Percentiles rank a stretch among this genome's conserved stretches.
Conservation (phyloP, 2,113 vertebrate genomes). For the Dipodomys spectabilis region DNA sequence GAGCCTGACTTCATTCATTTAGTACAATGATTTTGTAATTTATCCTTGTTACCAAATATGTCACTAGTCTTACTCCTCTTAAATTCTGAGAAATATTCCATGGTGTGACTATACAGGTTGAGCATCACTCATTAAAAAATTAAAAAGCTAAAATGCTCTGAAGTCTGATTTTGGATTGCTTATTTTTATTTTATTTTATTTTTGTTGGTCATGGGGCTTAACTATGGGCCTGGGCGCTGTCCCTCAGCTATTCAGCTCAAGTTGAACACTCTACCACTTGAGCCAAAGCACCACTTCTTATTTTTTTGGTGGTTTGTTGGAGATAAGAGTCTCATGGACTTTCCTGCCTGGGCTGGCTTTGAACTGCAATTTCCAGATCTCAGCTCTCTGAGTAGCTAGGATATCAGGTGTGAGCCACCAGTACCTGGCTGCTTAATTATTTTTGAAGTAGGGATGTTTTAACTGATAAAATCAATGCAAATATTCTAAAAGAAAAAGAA, state of each 20-base stretch:
- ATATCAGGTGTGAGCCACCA: no score
- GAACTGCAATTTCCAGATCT: no score
- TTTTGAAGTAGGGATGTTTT: background rate
- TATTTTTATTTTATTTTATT: no score
- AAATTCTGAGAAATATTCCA: background rate
- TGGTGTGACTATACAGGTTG: background rate
- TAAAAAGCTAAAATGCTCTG: background rate
- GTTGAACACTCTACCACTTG: no score
- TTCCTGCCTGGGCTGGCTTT: no score
- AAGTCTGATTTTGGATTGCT: background rate
- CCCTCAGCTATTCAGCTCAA: no score
- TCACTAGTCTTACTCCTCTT: slow-evolving; percentile 15
- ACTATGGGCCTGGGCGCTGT: no score
- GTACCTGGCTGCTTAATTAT: background rate
- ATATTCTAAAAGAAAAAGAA: background rate
- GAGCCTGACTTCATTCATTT: background rate
- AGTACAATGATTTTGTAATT: slow-evolving; percentile 17
- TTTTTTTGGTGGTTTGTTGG: no score
- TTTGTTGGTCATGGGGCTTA: no score
- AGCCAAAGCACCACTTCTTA: no score
- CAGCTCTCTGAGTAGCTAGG: no score
- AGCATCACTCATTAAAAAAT: background rate
- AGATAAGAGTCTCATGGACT: no score
- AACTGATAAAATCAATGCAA: background rate
- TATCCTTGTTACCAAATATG: background rate